A percentile compares a stretch with the other conserved stretches of the same genome.
phyloP scores from a whole-genome alignment of 1,140 invertebrate genomes.

The Dolichoris vasculosae region DNA sequence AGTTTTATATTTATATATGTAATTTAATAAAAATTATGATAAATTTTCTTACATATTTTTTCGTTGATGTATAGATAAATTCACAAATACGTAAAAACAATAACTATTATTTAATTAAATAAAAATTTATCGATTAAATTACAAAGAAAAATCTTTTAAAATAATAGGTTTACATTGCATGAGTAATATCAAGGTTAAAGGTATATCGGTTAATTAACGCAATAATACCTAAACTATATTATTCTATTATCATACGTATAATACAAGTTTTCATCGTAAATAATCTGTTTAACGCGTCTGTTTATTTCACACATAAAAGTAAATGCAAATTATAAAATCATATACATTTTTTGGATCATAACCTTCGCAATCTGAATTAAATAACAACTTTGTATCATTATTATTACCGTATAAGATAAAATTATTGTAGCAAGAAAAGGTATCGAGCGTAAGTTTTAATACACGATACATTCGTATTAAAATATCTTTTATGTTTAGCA shows the following conservation, averaged over 20 bases:
- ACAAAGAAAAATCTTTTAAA: background rate
- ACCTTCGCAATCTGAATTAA: too few relatives aligned
- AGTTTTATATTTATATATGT: too few relatives aligned
- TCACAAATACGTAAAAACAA: background rate
- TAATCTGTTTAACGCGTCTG: background rate
- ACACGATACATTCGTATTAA: too few relatives aligned
- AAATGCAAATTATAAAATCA: background rate
- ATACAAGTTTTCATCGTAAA: background rate
- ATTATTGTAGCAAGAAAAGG: too few relatives aligned
- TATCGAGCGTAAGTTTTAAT: too few relatives aligned
- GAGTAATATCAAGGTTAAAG: background rate
- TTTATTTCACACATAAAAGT: background rate
- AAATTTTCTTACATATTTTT: too few relatives aligned
- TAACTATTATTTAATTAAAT: background rate
- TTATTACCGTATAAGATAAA: too few relatives aligned
- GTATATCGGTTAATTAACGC: background rate
- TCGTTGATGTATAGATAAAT: too few relatives aligned
- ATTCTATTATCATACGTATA: background rate
- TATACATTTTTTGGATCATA: too few relatives aligned
- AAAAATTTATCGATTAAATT: background rate
- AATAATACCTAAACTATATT: background rate
- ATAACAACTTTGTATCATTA: too few relatives aligned
- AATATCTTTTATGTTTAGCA: too few relatives aligned
- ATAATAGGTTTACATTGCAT: background rate
- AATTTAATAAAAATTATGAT: too few relatives aligned